Base-by-base conservation (phyloP, 35 echinoderm and acorn worm species). In the Lytechinus variegatus region DNA sequence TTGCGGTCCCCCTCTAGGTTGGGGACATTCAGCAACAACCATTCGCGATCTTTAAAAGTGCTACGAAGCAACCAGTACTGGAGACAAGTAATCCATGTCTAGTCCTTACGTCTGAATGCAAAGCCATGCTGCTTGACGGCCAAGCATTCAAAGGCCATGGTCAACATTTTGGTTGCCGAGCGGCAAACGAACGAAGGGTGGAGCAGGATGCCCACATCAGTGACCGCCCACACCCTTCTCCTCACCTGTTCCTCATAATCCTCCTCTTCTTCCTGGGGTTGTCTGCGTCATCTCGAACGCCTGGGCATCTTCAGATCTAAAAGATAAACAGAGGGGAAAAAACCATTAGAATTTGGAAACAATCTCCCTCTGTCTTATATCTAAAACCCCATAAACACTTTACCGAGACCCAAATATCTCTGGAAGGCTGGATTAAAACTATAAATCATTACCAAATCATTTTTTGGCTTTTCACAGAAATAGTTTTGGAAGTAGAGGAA, bases 151-250 rank as follows among this genome's bases (percentile, higher is more conserved):
- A 28, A 86, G 0, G 95, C 94, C 3, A 58, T 13, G 0, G 9
- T 1, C 4, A 4, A 56, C 52, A 87, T 10, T 5, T 10, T 13
- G 1, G 8, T 27, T 4, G 10, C 87, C 9, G 87, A 29, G 1
- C 27, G 44, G 5, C 27, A 86, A 1, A 52, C 56, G 6, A 24
- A 53, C 4, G 86, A 57, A 9, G 66, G 92, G 94, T 94, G 95
- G 24, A 97, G 44, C 53, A 97, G 86, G 53, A 93, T 52, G 6
- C 53, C 52, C 10, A 95, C 92, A 6, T 52, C 53, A 10, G 72
- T 95, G 2, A 71, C 87, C 88, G 95, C 97, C 54, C 94, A 86
- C 4, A 95, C 97, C 53, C 95, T 61, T 94, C 92, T 95, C 28
- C 96, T 16, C 57, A 95, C 87, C 1, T 58, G 12, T 4, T 58